Conservation (phyloP, 1,140 invertebrate genomes). For the Caerostris extrusa region DNA sequence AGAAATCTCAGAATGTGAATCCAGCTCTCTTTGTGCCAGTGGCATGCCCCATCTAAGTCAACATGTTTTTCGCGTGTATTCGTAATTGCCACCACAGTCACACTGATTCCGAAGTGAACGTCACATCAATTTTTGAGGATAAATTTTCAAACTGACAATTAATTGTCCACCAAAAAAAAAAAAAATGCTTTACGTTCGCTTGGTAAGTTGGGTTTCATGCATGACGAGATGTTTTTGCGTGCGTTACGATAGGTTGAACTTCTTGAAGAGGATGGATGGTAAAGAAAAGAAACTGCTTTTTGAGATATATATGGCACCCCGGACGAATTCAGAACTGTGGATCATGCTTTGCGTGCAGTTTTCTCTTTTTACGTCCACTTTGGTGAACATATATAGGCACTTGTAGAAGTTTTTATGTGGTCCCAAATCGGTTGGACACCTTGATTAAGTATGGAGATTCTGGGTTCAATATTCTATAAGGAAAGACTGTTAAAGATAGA, state of each 20-base stretch:
- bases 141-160: not conserved
- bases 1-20: not conserved
- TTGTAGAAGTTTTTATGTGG: slow-evolving; percentile 41
- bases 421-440: not conserved
- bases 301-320: not conserved
- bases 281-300: slow-evolving; percentile 29
- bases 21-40: not conserved
- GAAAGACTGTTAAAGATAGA: not conserved
- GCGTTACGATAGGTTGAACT: slow-evolving; percentile 22
- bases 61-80: slow-evolving; percentile 30
- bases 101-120: not conserved
- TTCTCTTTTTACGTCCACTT: slow-evolving; percentile 8
- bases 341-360: not conserved
- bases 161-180: slow-evolving; percentile 10
- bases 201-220: slow-evolving; percentile 56
- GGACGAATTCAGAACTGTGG: not conserved
- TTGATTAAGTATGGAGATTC: not conserved
- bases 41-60: not conserved
- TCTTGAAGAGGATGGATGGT: not conserved
- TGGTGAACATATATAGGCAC: not conserved
- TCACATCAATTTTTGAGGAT: not conserved
- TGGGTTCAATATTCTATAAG: slow-evolving; percentile 51
- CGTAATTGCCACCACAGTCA: not conserved
- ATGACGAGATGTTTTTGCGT: slow-evolving; percentile 27
- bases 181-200: not conserved